phyloP scores from a whole-genome alignment of 2,113 vertebrate species.

The Coptodon rendalli region DNA sequence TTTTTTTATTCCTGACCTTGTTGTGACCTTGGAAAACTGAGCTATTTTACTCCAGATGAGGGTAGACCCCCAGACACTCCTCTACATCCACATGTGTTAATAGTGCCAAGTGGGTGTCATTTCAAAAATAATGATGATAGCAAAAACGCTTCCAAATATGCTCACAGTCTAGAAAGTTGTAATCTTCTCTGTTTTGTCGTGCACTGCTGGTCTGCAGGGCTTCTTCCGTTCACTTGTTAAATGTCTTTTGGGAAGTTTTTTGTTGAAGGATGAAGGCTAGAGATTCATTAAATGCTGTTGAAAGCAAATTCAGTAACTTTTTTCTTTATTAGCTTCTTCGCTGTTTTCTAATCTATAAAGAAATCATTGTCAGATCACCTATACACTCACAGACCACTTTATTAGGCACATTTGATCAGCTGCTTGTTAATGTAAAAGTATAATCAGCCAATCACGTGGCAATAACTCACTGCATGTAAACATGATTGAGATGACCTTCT shows the following conservation, averaged over 20 bases:
- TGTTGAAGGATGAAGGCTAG: neutral
- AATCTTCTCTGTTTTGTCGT: neutral
- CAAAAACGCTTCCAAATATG: neutral
- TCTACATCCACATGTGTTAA: neutral
- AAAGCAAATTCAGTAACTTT: neutral
- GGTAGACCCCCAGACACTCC: neutral
- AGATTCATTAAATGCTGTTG: neutral
- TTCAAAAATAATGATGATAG: neutral
- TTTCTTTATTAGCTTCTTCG: neutral
- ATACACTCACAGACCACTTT: neutral
- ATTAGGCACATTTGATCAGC: neutral
- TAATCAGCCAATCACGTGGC: neutral
- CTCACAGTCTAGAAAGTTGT: neutral
- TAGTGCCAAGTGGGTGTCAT: neutral
- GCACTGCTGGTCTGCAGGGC: neutral
- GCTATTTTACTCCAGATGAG: constrained; percentile 9
- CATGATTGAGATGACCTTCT: neutral
- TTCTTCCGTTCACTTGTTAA: neutral
- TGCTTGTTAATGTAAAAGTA: neutral
- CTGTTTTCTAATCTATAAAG: neutral
- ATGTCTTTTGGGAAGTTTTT: neutral
- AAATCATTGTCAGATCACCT: neutral
- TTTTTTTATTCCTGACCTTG: neutral
- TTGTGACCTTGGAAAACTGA: constrained; percentile 9
- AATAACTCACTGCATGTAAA: neutral